Evolutionary conservation across 2,888 invertebrate genomes (phyloP), one percentile per base, ranked within the genome.

Genomic region (Isoperla grammatica): DNA sequence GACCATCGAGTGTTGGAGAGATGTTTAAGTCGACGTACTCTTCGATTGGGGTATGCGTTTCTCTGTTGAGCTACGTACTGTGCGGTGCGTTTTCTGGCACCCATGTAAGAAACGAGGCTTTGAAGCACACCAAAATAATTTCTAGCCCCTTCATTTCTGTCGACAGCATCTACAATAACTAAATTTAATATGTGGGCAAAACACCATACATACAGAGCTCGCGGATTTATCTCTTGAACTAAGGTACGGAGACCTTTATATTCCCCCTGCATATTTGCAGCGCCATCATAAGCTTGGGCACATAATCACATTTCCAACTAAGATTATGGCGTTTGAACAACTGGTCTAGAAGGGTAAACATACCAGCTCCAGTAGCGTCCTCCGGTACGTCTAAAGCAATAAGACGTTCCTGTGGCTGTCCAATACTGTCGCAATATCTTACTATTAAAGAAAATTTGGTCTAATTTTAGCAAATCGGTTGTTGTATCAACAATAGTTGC

Each of bases 141-240:
- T 29, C 29, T 29, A 29, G 29, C 29, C 13, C 20, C 46, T 6
- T 20, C 46, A 22, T 22, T 22, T 11, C 5, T 12, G 13, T 46
- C 46, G 2, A 20, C 20, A 46, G 46, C 8, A 12, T 46, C 46
- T n/a, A 46, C 46, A 20, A 46, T 22, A 9, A 46, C 46, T 1
- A 46, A 22, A 6, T 46, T 20, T 20, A 46, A 46, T 6, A 46
- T 22, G 46, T 46, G 46, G 19, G 46, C 46, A n/a, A 46, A 46
- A 22, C 46, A 46, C 20, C 46, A 46, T 12, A 46, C 20, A 12
- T 46, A 46, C 9, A 46, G 11, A 2, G 46, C 46, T 8, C 13
- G 20, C 11, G 22, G 20, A 46, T 46, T 46, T 20, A 22, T 20
- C 4, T 8, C 12, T 22, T 46, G 46, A 46, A 46, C 22, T 20